Conservation (phyloP, 2,888 invertebrate species). For the Colletes collaris region DNA sequence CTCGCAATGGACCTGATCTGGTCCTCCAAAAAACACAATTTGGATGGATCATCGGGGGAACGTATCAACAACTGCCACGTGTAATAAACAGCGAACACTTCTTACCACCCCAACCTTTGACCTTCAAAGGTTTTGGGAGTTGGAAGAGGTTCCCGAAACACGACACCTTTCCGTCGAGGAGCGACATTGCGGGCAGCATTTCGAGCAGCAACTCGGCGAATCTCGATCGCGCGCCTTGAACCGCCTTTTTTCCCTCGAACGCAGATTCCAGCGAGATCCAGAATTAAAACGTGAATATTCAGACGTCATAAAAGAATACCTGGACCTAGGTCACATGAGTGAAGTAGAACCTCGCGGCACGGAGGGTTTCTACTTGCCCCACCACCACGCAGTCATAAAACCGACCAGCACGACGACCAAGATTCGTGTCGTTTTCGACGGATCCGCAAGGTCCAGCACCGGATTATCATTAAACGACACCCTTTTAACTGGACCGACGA, state of each 20-base stretch:
- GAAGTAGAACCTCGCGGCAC: neutral
- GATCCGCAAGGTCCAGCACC: neutral
- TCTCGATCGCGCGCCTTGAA: neutral
- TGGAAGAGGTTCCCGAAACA: conserved; percentile 5
- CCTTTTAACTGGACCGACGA: too few species aligned
- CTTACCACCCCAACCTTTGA: too few species aligned
- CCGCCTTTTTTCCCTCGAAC: neutral
- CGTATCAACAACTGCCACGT: neutral
- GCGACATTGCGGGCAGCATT: conserved; percentile 4
- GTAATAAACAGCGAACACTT: too few species aligned
- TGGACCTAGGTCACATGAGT: conserved; percentile 3
- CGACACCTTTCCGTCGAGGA: neutral
- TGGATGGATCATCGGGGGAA: conserved; percentile 18
- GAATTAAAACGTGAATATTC: neutral
- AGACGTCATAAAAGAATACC: neutral
- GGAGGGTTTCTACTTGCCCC: conserved; percentile 15
- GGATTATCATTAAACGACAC: conserved; percentile 15
- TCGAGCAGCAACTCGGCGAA: conserved; percentile 1
- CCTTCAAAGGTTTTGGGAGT: neutral
- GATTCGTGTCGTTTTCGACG: conserved; percentile 28
- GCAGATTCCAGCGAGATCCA: neutral
- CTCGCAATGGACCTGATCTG: neutral
- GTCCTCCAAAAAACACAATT: conserved; percentile 22
- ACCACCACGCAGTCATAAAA: conserved; percentile 32
- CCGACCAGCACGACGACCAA: conserved; percentile 18